phyloP scores from a whole-genome alignment of 2,888 invertebrate species.

The Megalurothrips usitatus region DNA sequence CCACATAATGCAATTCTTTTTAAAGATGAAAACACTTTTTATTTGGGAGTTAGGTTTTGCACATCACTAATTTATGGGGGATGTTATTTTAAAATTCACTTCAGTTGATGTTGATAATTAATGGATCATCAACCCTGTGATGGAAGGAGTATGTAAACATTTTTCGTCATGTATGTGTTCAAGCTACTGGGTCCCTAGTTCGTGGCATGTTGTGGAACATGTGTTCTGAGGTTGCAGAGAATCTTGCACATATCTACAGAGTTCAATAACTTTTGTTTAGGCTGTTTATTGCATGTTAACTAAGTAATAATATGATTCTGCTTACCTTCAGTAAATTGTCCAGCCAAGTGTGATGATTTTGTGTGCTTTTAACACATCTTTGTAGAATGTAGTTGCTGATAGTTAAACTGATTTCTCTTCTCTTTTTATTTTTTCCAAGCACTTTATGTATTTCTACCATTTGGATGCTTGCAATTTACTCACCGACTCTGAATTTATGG shows the following conservation, averaged over 20 bases:
- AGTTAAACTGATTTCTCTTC: background rate
- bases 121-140: background rate
- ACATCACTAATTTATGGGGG: too few species aligned
- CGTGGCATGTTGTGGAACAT: background rate
- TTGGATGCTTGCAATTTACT: too few species aligned
- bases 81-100: too few species aligned
- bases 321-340: slow-evolving; percentile 26
- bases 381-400: background rate
- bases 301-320: background rate
- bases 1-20: too few species aligned
- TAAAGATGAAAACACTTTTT: too few species aligned
- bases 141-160: background rate
- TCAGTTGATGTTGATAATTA: too few species aligned
- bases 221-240: background rate
- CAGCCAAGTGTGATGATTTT: slow-evolving; percentile 10
- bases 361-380: background rate
- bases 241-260: too few species aligned
- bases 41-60: too few species aligned
- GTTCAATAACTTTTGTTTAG: background rate
- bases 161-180: too few species aligned
- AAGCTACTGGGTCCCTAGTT: slow-evolving; percentile 27
- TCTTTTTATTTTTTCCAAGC: too few species aligned
- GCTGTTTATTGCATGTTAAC: background rate
- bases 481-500: too few species aligned
- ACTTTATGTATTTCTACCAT: too few species aligned